Percentiles rank a stretch among this genome's conserved stretches.
Conservation (phyloP, 1,140 invertebrate genomes). For the Eupeodes corollae region DNA sequence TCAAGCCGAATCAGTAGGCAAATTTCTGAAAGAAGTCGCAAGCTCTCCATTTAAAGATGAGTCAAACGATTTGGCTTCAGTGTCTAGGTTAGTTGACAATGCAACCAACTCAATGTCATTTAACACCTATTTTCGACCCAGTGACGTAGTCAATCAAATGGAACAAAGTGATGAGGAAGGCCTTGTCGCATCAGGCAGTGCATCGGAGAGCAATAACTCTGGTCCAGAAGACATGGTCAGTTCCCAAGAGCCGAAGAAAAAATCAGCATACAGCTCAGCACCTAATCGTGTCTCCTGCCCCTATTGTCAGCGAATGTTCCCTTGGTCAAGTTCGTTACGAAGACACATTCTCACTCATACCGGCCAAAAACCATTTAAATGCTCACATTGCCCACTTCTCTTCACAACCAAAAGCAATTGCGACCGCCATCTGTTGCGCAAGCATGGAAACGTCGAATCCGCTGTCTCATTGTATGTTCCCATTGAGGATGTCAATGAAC, state of each 20-base stretch:
- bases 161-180: slow-evolving; percentile 60
- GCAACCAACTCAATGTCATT: slow-evolving; percentile 53
- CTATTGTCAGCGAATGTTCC: slow-evolving; percentile 84
- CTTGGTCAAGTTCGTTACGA: slow-evolving; percentile 87
- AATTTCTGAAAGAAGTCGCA: slow-evolving; percentile 31
- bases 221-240: slow-evolving; percentile 57
- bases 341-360: slow-evolving; percentile 88
- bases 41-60: slow-evolving; percentile 38
- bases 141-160: slow-evolving; percentile 37
- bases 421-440: slow-evolving; percentile 81
- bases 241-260: slow-evolving; percentile 49
- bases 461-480: slow-evolving; percentile 35
- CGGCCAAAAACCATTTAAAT: slow-evolving; percentile 92
- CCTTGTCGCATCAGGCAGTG: slow-evolving; percentile 54
- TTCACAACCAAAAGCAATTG: slow-evolving; percentile 97
- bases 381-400: slow-evolving; percentile 76
- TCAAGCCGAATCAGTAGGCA: slow-evolving; percentile 30
- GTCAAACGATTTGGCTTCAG: slow-evolving; percentile 57
- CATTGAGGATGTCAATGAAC: slow-evolving; percentile 34
- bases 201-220: slow-evolving; percentile 68
- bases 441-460: slow-evolving; percentile 55
- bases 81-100: slow-evolving; percentile 66
- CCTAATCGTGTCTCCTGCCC: slow-evolving; percentile 87
- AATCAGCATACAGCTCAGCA: slow-evolving; percentile 90
- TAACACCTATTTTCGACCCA: slow-evolving; percentile 46